These are phyloP conservation scores for Auanema sp. DNA, from an alignment of 2,888 invertebrate species.

Conservation along the genomic window DNA sequence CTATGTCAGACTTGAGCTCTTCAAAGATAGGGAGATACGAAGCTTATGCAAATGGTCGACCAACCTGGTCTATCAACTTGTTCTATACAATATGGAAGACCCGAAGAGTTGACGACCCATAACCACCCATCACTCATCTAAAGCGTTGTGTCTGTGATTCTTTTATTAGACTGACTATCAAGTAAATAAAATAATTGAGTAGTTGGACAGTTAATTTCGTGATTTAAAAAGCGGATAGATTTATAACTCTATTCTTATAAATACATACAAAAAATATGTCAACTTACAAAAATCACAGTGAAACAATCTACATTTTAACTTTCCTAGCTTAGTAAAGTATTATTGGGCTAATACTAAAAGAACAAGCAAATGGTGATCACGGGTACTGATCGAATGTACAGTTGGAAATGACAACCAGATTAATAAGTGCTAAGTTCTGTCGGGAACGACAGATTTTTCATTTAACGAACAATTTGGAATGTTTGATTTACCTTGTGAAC, in stretches of 20 bases:
- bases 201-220: no score
- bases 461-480: slow-evolving; percentile 12
- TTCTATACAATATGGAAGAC: slow-evolving; percentile 11
- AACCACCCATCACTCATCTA: slow-evolving; percentile 14
- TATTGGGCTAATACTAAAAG: neutral
- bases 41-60: no score
- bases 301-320: neutral
- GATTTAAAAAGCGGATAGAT: no score
- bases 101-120: slow-evolving; percentile 9
- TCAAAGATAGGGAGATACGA: neutral
- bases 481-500: slow-evolving; percentile 6
- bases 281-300: no score
- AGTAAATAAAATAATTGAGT: no score
- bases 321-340: slow-evolving; percentile 1
- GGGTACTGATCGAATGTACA: neutral
- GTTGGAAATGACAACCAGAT: slow-evolving; percentile 11
- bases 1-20: neutral
- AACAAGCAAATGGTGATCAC: neutral
- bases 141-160: neutral
- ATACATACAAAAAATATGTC: no score
- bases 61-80: slow-evolving; percentile 8
- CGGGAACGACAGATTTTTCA: slow-evolving; percentile 3
- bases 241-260: no score
- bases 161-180: no score
- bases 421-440: slow-evolving; percentile 14